Conservation (phyloP, 2,888 invertebrate species). For the Lepidochrysops patricia region DNA sequence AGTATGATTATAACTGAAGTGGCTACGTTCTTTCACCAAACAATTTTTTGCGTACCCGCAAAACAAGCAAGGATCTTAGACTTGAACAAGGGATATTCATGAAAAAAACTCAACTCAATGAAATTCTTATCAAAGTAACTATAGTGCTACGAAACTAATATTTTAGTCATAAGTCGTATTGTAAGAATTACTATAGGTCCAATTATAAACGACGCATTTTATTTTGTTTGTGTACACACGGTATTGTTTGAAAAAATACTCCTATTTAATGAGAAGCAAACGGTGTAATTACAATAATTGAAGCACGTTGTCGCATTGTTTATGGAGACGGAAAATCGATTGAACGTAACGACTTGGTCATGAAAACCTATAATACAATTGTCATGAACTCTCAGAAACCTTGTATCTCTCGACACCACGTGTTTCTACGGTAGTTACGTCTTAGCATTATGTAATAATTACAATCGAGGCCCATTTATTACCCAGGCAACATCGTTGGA, state of each 20-base stretch:
- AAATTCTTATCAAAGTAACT: no score
- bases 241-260: background rate
- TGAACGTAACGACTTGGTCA: background rate
- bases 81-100: no score
- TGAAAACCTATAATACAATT: slow-evolving; percentile 11
- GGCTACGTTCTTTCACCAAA: no score
- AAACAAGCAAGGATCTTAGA: no score
- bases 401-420: background rate
- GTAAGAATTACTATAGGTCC: no score
- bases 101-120: no score
- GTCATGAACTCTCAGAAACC: slow-evolving; percentile 2
- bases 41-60: no score
- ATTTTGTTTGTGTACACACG: no score
- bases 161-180: no score
- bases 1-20: no score
- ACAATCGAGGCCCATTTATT: no score
- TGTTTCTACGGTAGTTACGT: background rate
- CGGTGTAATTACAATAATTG: background rate
- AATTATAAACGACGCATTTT: background rate
- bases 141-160: no score
- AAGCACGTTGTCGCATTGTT: background rate
- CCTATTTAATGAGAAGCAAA: background rate
- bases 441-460: background rate
- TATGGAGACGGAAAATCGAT: background rate
- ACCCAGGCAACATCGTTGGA: background rate